These are phyloP conservation scores for Notospermus geniculatus DNA, from an alignment of 1,140 invertebrate species.

Conservation along the genomic window DNA sequence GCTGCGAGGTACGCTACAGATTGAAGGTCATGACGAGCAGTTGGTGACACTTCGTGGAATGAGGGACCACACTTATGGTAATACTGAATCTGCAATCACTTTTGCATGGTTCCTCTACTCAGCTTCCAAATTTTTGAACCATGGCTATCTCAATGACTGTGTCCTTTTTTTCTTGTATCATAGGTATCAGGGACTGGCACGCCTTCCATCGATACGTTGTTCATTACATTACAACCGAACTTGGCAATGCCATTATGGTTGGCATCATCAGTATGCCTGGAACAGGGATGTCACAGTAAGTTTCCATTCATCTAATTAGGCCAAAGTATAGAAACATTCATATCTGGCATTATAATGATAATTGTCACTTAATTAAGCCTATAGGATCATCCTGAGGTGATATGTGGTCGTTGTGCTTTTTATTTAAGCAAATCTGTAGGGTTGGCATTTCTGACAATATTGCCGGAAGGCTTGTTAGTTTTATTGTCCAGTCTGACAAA, in stretches of 20 bases:
- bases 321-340: no score
- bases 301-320: neutral
- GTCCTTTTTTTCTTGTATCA: constrained; percentile 10
- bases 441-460: no score
- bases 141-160: neutral
- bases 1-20: constrained; percentile 50
- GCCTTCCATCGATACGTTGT: constrained; percentile 41
- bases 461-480: no score
- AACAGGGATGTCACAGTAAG: no score
- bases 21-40: constrained; percentile 45
- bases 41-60: constrained; percentile 58
- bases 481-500: no score
- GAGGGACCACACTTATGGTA: constrained; percentile 58
- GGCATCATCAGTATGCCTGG: no score
- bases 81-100: constrained; percentile 24
- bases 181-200: constrained; percentile 42
- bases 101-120: neutral
- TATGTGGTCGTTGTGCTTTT: no score
- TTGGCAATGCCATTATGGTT: neutral
- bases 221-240: constrained; percentile 29
- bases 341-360: no score
- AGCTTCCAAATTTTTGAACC: neutral
- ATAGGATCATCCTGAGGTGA: no score
- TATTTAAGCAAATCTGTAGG: no score
- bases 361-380: no score